These are phyloP conservation scores for Scrobipalpa atriplicella DNA, from an alignment of 2,888 invertebrate genomes.

Conservation along the genomic window DNA sequence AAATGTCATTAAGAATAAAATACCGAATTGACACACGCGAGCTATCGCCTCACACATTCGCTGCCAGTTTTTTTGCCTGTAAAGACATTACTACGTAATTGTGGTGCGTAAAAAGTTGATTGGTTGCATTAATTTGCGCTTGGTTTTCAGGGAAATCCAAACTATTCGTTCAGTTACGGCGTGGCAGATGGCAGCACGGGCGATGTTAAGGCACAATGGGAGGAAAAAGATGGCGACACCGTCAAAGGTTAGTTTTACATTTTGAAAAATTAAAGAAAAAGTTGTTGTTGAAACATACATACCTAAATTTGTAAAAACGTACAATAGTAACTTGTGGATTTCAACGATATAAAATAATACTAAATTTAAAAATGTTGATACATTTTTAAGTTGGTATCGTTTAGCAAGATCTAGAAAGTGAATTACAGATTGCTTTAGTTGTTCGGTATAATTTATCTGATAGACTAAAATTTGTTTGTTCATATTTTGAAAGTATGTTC, in stretches of 20 bases:
- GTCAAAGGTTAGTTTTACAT: constrained; percentile 70
- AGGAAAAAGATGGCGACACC: constrained; percentile 83
- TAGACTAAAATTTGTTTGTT: not conserved
- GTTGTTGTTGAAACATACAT: not conserved
- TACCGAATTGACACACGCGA: constrained; percentile 71
- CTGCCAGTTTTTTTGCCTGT: constrained; percentile 39
- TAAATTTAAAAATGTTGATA: too few relatives aligned
- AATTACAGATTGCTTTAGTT: not conserved
- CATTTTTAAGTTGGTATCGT: not conserved
- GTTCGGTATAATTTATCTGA: constrained; percentile 2
- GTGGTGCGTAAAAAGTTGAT: constrained; percentile 48
- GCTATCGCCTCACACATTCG: constrained; percentile 66
- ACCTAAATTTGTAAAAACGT: not conserved
- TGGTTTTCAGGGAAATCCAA: constrained; percentile 76
- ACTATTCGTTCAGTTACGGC: constrained; percentile 85
- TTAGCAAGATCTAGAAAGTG: too few relatives aligned
- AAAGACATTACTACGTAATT: constrained; percentile 50
- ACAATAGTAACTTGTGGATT: too few relatives aligned
- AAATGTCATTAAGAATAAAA: constrained; percentile 66
- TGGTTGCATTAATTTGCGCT: constrained; percentile 43
- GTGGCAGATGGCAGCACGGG: constrained; percentile 83
- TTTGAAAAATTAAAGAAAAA: not conserved
- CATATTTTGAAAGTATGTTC: constrained; percentile 18
- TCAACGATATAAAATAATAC: too few relatives aligned
- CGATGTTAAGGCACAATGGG: constrained; percentile 85